A percentile compares a stretch with the other conserved stretches of the same genome.
Evolutionary conservation across 35 echinoderm and acorn worm genomes (phyloP).

Genomic region (Hemicentrotus pulcherrimus): DNA sequence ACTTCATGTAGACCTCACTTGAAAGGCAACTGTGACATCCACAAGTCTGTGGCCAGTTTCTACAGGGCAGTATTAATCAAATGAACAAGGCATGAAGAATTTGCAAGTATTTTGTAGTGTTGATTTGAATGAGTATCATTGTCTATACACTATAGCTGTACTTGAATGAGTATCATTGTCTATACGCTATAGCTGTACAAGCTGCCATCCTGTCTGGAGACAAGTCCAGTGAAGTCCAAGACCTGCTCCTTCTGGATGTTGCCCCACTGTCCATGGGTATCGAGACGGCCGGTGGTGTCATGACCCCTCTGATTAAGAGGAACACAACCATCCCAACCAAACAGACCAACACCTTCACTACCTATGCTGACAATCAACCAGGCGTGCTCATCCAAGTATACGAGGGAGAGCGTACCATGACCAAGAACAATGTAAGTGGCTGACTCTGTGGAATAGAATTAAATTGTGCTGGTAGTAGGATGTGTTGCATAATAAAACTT

Average conservation of each 20-base stretch:
- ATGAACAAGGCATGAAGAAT: too few relatives aligned
- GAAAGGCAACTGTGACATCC: too few relatives aligned
- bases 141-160: constrained; percentile 37
- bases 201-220: constrained; percentile 93
- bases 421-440: constrained; percentile 80
- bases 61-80: too few relatives aligned
- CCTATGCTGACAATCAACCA: constrained; percentile 89
- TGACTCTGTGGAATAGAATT: background rate
- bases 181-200: constrained; percentile 70
- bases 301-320: constrained; percentile 83
- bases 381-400: constrained; percentile 94
- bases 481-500: too few relatives aligned
- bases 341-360: constrained; percentile 67
- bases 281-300: constrained; percentile 93
- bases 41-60: too few relatives aligned
- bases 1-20: too few relatives aligned
- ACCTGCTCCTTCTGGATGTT: constrained; percentile 85
- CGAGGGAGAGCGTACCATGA: constrained; percentile 92
- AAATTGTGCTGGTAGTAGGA: too few relatives aligned
- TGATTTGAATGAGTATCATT: too few relatives aligned
- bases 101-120: too few relatives aligned
- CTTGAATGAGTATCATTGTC: too few relatives aligned
- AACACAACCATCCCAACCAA: constrained; percentile 96
- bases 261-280: constrained; percentile 93
- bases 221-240: constrained; percentile 92